Evolutionary conservation across 2,888 invertebrate genomes (phyloP).

Genomic region (Ormyrus rosae): DNA sequence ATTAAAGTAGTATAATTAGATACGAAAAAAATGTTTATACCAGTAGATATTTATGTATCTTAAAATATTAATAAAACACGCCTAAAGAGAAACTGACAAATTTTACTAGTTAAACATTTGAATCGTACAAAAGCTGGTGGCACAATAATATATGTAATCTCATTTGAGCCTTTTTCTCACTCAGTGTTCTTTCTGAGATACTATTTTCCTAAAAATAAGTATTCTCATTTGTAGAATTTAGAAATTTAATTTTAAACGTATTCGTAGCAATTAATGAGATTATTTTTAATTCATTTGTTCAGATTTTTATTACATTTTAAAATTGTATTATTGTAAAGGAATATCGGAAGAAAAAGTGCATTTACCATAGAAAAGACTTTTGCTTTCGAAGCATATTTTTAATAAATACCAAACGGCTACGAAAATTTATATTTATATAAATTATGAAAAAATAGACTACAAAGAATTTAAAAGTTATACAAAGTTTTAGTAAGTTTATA

Average conservation of each 20-base stretch:
- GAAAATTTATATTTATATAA: slow-evolving; percentile 18
- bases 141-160: no score
- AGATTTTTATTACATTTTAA: slow-evolving; percentile 25
- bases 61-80: background rate
- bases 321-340: background rate
- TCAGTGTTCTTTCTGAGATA: background rate
- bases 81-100: background rate
- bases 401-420: slow-evolving; percentile 33
- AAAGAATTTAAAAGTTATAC: slow-evolving; percentile 5
- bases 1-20: background rate
- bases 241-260: background rate
- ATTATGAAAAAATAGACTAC: slow-evolving; percentile 3
- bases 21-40: background rate
- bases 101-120: background rate
- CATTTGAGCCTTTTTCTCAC: background rate
- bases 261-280: background rate
- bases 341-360: slow-evolving; percentile 11
- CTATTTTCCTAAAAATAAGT: background rate
- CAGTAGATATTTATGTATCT: background rate
- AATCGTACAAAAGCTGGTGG: no score
- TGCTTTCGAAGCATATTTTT: slow-evolving; percentile 38
- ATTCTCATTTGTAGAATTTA: background rate
- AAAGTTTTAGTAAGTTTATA: slow-evolving; percentile 3
- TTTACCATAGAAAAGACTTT: slow-evolving; percentile 39
- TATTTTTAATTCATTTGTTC: background rate